Conservation (phyloP, 1,140 invertebrate genomes). For the Brachionus asplanchnoidis region DNA sequence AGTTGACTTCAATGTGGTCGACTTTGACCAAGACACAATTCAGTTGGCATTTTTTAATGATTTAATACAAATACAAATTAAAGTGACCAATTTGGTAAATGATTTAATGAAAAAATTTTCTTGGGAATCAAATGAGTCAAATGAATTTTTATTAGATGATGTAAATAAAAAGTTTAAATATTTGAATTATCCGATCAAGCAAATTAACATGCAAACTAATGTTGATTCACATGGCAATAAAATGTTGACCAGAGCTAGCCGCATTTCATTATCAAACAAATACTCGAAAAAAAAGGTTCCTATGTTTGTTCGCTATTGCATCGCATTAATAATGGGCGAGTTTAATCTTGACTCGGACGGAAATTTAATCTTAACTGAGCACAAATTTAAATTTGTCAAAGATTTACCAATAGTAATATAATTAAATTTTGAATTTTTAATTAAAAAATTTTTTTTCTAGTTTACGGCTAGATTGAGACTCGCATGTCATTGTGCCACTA, state of each 20-base stretch:
- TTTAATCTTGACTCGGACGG: not conserved
- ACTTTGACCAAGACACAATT: slow-evolving; percentile 31
- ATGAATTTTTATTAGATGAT: not conserved
- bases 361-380: not conserved
- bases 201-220: not conserved
- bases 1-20: not conserved
- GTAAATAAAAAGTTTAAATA: slow-evolving; percentile 14
- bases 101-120: not conserved
- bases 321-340: slow-evolving; percentile 1
- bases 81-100: slow-evolving; percentile 30
- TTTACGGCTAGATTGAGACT: not conserved
- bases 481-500: not conserved
- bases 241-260: not conserved
- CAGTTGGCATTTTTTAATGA: not conserved
- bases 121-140: not conserved
- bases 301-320: slow-evolving; percentile 15
- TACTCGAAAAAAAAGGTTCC: slow-evolving; percentile 14
- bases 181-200: slow-evolving; percentile 27
- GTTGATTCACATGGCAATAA: slow-evolving; percentile 14
- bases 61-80: slow-evolving; percentile 13
- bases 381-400: slow-evolving; percentile 18
- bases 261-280: not conserved
- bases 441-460: not conserved
- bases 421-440: not conserved
- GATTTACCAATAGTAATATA: slow-evolving; percentile 32